Evolutionary conservation across 2,113 vertebrate species (phyloP).

Genomic region (Rutilus rutilus): DNA sequence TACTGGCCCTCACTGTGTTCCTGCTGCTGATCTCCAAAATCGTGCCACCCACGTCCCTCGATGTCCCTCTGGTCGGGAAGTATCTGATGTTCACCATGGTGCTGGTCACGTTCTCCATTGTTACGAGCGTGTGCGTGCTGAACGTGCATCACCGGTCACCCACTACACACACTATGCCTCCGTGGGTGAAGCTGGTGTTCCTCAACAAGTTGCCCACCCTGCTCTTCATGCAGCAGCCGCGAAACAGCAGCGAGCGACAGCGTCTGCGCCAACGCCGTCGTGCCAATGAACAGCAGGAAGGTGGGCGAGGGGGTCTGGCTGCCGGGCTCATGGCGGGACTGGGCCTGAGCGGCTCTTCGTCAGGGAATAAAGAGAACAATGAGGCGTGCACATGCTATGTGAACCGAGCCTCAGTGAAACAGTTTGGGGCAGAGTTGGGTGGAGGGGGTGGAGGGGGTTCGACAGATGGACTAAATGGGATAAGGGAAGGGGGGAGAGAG

Average conservation of each 20-base stretch:
- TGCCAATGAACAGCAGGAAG: constrained; percentile 63
- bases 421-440: constrained; percentile 74
- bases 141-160: constrained; percentile 96
- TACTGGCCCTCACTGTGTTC: constrained; percentile 94
- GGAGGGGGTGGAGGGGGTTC: constrained; percentile 65
- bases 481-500: constrained; percentile 71
- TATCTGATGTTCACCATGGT: constrained; percentile 99
- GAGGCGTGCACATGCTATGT: constrained; percentile 85
- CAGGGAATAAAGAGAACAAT: constrained; percentile 63
- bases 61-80: constrained; percentile 93
- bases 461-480: constrained; percentile 78
- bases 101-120: constrained; percentile 95
- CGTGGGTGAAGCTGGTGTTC: constrained; percentile 93
- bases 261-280: constrained; percentile 81
- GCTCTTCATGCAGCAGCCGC: constrained; percentile 93
- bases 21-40: constrained; percentile 97
- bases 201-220: constrained; percentile 88
- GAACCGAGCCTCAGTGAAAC: constrained; percentile 83
- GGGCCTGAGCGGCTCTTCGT: constrained; percentile 62
- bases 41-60: constrained; percentile 91
- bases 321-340: constrained; percentile 70
- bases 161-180: constrained; percentile 96
- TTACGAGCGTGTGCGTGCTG: constrained; percentile 94
- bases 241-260: constrained; percentile 88
- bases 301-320: constrained; percentile 65